Evolutionary conservation across 2,888 invertebrate genomes (phyloP).

Genomic region (Eumerus sabulonum): DNA sequence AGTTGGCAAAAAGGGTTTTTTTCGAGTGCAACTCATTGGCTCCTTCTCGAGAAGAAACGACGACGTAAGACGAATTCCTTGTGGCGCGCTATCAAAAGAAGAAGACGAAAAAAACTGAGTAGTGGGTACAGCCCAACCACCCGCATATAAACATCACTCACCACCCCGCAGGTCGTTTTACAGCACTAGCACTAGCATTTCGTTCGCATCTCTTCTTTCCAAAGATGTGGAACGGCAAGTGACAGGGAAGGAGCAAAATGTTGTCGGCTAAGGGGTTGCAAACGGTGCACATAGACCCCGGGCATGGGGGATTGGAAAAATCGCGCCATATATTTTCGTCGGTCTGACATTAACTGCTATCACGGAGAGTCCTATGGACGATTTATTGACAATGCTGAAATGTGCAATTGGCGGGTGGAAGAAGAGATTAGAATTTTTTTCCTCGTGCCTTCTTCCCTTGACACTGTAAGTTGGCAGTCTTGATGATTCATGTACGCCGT

Average conservation of each 20-base stretch:
- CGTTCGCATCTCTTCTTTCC: constrained; percentile 50
- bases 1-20: constrained; percentile 46
- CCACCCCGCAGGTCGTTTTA: constrained; percentile 70
- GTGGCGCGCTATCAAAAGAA: constrained; percentile 49
- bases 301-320: constrained; percentile 45
- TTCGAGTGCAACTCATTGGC: constrained; percentile 68
- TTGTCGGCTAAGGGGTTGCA: constrained; percentile 58
- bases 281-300: constrained; percentile 16
- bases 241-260: constrained; percentile 53
- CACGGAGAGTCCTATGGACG: constrained; percentile 75
- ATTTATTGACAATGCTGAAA: constrained; percentile 78
- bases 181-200: constrained; percentile 40
- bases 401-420: constrained; percentile 70
- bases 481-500: constrained; percentile 66
- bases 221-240: constrained; percentile 65
- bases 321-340: constrained; percentile 78
- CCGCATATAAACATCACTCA: constrained; percentile 70
- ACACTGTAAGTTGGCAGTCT: constrained; percentile 38
- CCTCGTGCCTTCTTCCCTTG: constrained; percentile 32
- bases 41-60: constrained; percentile 55
- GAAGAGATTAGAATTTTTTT: constrained; percentile 64
- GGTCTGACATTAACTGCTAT: constrained; percentile 80
- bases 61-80: constrained; percentile 69
- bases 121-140: constrained; percentile 34
- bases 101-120: background rate